phyloP scores from a whole-genome alignment of 2,113 vertebrate genomes.

The Scomber colias region DNA sequence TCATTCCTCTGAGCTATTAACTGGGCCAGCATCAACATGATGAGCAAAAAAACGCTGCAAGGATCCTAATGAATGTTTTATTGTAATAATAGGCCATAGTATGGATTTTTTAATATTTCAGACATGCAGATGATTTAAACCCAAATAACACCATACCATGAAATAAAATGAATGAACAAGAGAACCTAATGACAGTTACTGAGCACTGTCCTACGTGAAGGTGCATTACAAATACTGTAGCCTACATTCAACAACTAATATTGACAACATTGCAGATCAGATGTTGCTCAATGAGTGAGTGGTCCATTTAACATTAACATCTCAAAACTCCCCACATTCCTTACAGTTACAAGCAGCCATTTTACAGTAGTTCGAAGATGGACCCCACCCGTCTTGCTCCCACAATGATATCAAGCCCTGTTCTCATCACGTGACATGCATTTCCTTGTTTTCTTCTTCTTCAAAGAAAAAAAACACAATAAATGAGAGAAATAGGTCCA shows the following conservation, averaged over 20 bases:
- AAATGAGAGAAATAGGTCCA: slow-evolving; percentile 22
- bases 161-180: not conserved
- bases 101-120: not conserved
- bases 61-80: not conserved
- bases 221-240: no score
- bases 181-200: no score
- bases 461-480: slow-evolving; percentile 62
- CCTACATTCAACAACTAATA: no score
- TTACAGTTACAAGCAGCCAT: slow-evolving; percentile 76
- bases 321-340: not conserved
- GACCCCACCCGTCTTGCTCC: slow-evolving; percentile 79
- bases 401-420: slow-evolving; percentile 65
- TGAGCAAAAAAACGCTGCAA: not conserved
- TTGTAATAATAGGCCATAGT: not conserved
- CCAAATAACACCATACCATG: not conserved
- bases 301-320: not conserved
- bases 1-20: not conserved
- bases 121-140: not conserved
- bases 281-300: no score
- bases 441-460: slow-evolving; percentile 79
- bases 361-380: slow-evolving; percentile 75
- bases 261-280: no score
- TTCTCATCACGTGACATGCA: slow-evolving; percentile 62
- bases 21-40: not conserved
- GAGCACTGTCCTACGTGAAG: no score